A percentile compares a stretch with the other conserved stretches of the same genome.
These are phyloP conservation scores for Thecophora atra DNA, from an alignment of 2,888 invertebrate genomes.

Conservation along the genomic window DNA sequence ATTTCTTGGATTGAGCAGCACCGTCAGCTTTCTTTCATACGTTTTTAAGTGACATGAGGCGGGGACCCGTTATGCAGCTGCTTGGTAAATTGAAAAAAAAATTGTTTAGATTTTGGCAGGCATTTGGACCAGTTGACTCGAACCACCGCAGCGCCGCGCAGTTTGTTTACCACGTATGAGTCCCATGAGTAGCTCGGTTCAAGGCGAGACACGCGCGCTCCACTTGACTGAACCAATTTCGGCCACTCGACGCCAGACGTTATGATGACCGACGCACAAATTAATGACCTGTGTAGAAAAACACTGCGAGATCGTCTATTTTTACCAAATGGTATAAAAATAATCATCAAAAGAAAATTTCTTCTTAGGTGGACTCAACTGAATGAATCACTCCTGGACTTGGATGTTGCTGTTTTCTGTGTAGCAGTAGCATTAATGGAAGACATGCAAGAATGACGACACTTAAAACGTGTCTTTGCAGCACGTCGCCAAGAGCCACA, in stretches of 20 bases:
- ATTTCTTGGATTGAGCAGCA: not conserved
- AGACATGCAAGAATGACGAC: too few species aligned
- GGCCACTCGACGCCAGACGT: not conserved
- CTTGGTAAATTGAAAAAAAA: not conserved
- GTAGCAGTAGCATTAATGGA: too few species aligned
- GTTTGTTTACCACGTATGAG: not conserved
- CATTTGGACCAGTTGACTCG: not conserved
- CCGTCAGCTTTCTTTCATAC: not conserved
- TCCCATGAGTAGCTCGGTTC: not conserved
- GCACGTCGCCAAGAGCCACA: too few species aligned
- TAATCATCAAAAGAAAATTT: too few species aligned
- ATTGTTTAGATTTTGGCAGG: not conserved
- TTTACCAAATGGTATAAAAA: too few species aligned
- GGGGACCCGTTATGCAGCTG: slow-evolving; percentile 9
- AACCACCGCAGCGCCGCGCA: not conserved
- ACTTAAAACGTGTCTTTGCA: too few species aligned
- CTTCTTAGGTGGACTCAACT: too few species aligned
- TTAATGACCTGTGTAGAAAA: too few species aligned
- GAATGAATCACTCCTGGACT: too few species aligned
- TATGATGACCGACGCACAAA: too few species aligned
- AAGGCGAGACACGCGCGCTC: not conserved
- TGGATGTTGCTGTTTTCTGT: too few species aligned
- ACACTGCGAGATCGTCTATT: too few species aligned
- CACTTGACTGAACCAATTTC: not conserved
- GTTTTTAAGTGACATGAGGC: not conserved